A percentile compares a stretch with the other conserved stretches of the same genome.
phyloP scores from a whole-genome alignment of 2,113 vertebrate species.

The Cynoglossus semilaevis region DNA sequence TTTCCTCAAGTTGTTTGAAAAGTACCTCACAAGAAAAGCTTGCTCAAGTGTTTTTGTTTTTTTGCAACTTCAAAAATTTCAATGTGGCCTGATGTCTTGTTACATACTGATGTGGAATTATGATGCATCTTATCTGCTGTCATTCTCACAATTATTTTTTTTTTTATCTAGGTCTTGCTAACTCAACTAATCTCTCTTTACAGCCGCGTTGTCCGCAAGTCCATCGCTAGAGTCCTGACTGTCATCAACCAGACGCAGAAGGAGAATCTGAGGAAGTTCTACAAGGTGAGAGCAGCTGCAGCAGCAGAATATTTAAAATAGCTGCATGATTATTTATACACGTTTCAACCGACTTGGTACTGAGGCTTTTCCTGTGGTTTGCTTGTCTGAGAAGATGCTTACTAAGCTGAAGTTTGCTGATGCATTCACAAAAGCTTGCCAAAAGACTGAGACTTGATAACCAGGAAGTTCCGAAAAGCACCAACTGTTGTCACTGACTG shows the following conservation, averaged over 20 bases:
- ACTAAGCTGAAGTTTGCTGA: slow-evolving; percentile 65
- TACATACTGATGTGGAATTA: too few relatives aligned
- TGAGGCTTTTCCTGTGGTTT: not conserved
- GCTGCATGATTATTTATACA: not conserved
- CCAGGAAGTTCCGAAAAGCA: not conserved
- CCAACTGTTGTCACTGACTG: not conserved
- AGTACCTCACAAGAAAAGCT: too few relatives aligned
- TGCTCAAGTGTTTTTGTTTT: too few relatives aligned
- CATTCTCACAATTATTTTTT: too few relatives aligned
- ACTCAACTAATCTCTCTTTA: not conserved
- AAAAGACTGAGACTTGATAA: slow-evolving; percentile 65
- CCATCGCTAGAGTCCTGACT: slow-evolving; percentile 93
- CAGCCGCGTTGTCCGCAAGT: slow-evolving; percentile 96
- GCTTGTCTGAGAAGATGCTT: slow-evolving; percentile 48
- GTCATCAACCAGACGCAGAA: slow-evolving; percentile 99
- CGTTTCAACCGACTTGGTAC: not conserved
- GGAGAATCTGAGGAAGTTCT: slow-evolving; percentile 97
- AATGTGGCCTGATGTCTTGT: too few relatives aligned
- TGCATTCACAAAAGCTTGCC: slow-evolving; percentile 58
- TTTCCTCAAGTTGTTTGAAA: too few relatives aligned
- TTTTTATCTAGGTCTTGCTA: not conserved
- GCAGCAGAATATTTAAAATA: not conserved
- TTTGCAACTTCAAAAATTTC: too few relatives aligned
- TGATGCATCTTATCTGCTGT: too few relatives aligned
- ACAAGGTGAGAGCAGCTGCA: slow-evolving; percentile 84